Conservation (phyloP, 30 jellyfish, hydroid and myxozoan species). For the Pelagia noctiluca region DNA sequence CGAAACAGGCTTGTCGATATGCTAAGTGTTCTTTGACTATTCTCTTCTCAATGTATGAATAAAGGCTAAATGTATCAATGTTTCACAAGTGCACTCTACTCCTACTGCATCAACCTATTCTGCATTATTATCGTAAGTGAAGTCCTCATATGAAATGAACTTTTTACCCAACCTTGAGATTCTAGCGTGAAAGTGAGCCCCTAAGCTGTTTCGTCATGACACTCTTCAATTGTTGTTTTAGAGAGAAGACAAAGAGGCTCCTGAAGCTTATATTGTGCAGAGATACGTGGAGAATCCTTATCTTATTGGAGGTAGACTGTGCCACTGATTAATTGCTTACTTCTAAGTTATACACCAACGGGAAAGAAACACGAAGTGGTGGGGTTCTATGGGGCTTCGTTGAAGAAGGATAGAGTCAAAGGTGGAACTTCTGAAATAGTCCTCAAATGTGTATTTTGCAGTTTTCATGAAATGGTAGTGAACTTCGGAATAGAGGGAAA, state of each 20-base stretch:
- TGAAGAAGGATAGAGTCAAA: no score
- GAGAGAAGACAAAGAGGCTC: conserved; percentile 95
- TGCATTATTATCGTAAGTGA: not conserved
- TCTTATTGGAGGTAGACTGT: conserved; percentile 82
- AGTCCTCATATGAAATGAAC: not conserved
- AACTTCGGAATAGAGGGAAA: no score
- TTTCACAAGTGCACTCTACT: not conserved
- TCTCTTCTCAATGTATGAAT: no score
- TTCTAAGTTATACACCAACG: no score
- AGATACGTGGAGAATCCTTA: conserved; percentile 94
- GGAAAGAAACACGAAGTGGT: not conserved
- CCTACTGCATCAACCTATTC: not conserved
- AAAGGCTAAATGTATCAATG: not conserved
- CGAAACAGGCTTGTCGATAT: no score
- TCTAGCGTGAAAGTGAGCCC: not conserved
- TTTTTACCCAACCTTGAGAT: not conserved
- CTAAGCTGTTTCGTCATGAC: not conserved
- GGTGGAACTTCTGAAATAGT: no score
- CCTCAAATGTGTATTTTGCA: no score
- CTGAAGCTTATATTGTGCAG: conserved; percentile 97
- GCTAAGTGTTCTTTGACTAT: no score
- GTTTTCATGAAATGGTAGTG: no score
- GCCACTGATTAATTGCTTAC: not conserved
- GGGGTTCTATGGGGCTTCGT: no score
- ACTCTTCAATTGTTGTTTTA: not conserved